phyloP scores from a whole-genome alignment of 2,888 invertebrate genomes.

The Macrosoma leucophasiata region DNA sequence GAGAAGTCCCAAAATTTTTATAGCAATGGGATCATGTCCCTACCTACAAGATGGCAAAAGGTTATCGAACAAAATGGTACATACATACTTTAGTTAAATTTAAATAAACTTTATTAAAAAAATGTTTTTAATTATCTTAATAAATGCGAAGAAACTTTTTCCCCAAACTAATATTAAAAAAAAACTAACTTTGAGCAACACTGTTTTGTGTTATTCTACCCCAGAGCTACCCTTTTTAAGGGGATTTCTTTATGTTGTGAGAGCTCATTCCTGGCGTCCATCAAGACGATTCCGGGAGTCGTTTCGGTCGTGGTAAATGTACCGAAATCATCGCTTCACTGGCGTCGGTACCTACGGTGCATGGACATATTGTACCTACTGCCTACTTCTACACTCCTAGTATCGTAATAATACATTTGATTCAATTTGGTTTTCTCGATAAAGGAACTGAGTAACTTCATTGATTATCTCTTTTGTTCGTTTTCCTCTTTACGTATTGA shows the following conservation, averaged over 20 bases:
- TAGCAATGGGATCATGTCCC: too few relatives aligned
- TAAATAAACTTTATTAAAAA: too few relatives aligned
- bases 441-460: too few relatives aligned
- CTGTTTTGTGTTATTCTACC: conserved; percentile 47
- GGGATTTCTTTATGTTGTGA: conserved; percentile 77
- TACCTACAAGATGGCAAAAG: too few relatives aligned
- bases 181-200: conserved; percentile 30
- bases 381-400: conserved; percentile 41
- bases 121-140: too few relatives aligned
- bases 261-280: conserved; percentile 79
- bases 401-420: conserved; percentile 51
- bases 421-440: conserved; percentile 49
- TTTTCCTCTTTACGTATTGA: too few relatives aligned
- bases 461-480: neutral
- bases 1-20: too few relatives aligned
- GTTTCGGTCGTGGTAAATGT: conserved; percentile 79
- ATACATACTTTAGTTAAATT: too few relatives aligned
- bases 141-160: too few relatives aligned
- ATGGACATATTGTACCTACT: conserved; percentile 67
- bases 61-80: too few relatives aligned
- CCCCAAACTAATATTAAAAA: neutral
- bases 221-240: conserved; percentile 73
- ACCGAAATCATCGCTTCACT: conserved; percentile 74
- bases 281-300: conserved; percentile 79
- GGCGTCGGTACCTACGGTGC: conserved; percentile 44